Conservation (phyloP, 2,888 invertebrate species). For the Drosophila yooni region DNA sequence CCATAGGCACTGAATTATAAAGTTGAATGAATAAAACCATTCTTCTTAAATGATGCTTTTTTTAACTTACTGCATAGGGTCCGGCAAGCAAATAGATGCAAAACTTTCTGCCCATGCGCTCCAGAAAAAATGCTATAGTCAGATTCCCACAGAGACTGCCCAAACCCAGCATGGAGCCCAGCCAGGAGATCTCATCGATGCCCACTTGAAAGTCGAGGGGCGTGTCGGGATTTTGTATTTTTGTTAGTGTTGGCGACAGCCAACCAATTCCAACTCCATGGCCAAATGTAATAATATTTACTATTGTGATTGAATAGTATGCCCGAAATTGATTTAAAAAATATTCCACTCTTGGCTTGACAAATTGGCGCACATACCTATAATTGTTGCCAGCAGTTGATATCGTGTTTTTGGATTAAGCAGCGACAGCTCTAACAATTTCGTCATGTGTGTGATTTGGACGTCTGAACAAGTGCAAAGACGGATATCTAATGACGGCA, state of each 20-base stretch:
- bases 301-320: slow-evolving; percentile 45
- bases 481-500: slow-evolving; percentile 5
- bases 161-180: slow-evolving; percentile 80
- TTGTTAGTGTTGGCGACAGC: slow-evolving; percentile 81
- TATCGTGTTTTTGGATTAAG: slow-evolving; percentile 52
- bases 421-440: slow-evolving; percentile 38
- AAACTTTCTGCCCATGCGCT: slow-evolving; percentile 78
- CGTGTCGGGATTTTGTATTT: slow-evolving; percentile 65
- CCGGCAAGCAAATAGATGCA: slow-evolving; percentile 73
- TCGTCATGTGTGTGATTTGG: slow-evolving; percentile 24
- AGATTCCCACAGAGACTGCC: slow-evolving; percentile 81
- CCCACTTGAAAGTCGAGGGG: slow-evolving; percentile 69
- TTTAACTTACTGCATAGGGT: slow-evolving; percentile 77
- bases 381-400: slow-evolving; percentile 72
- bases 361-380: slow-evolving; percentile 47
- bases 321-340: accelerated
- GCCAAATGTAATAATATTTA: slow-evolving; percentile 81
- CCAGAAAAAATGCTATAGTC: slow-evolving; percentile 70
- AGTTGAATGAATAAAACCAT: neutral
- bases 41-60: no score
- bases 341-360: neutral
- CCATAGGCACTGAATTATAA: slow-evolving; percentile 75
- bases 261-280: slow-evolving; percentile 84
- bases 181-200: slow-evolving; percentile 80
- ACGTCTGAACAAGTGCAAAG: slow-evolving; percentile 18